Evolutionary conservation across 2,888 invertebrate genomes (phyloP), one percentile per base, ranked within the genome.

Genomic region (Cryptophagus acutangulus): DNA sequence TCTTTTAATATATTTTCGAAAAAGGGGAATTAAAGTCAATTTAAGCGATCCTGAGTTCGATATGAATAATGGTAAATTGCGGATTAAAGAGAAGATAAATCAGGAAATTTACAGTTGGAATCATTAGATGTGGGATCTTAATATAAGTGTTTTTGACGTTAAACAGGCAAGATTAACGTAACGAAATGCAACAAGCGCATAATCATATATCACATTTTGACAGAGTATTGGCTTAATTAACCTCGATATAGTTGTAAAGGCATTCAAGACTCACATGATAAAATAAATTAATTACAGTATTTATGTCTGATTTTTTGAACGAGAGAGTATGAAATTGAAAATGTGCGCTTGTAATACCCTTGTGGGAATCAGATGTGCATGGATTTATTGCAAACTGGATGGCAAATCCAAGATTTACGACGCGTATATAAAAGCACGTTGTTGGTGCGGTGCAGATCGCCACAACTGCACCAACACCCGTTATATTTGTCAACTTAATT

Each of bases 231-330:
- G 45, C 45, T 48, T 48, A 50, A 52, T 52, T 52, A 50, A 49
- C 42, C 45, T 41, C 41, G 47, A 52, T 52, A 43, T 44, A 48
- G 52, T 52, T 52, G 50, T 50, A 47, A 40, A 48, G 43, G 45
- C 43, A 29, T 45, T 40, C 38, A 43, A 45, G 39, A 43, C 42
- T n/a, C 9, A 31, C 31, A 31, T 31, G 12, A 31, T 10, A 31
- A 31, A 31, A 31, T 31, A 31, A 43, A 43, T 43, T 43, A 43
- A 43, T 43, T 43, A 43, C 30, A 29, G 37, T 33, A 38, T 38
- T 34, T 42, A 38, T 36, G 42, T 42, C 37, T 34, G 34, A 38
- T 42, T 38, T 38, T 43, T 38, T 43, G 30, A 36, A 30, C 24
- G 24, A 20, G n/a, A 20, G 24, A 8, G 24, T 20, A 20, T 20